Evolutionary conservation across 2,888 invertebrate species (phyloP).

Genomic region (Arenicola marina): DNA sequence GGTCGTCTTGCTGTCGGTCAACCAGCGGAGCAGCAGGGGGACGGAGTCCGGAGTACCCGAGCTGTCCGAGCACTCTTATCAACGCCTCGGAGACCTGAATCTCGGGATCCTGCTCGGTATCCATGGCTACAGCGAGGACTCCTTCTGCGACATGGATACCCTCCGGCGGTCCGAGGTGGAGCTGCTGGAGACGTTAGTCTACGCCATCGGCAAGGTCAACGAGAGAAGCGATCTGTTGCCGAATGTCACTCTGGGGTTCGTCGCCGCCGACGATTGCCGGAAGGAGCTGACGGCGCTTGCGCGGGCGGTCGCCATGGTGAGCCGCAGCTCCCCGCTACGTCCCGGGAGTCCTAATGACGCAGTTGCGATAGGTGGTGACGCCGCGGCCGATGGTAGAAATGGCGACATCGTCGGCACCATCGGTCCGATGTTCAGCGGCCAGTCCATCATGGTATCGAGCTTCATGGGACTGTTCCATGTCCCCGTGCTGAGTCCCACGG

Average conservation of each 20-base stretch:
- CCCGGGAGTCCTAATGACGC: background rate
- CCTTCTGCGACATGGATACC: too few relatives aligned
- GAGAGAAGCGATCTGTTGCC: constrained; percentile 28
- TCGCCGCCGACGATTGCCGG: constrained; percentile 38
- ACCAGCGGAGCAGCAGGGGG: too few relatives aligned
- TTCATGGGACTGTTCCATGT: constrained; percentile 62
- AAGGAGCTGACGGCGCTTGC: constrained; percentile 34
- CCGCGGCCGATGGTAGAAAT: background rate
- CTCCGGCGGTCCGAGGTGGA: background rate
- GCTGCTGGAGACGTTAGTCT: constrained; percentile 33
- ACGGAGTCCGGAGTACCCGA: too few relatives aligned
- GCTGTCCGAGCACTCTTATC: too few relatives aligned
- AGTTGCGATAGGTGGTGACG: background rate
- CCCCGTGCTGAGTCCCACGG: constrained; percentile 63
- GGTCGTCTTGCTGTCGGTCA: too few relatives aligned
- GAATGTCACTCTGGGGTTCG: constrained; percentile 38
- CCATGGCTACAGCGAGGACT: too few relatives aligned
- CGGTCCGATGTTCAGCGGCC: constrained; percentile 18
- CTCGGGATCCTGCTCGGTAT: too few relatives aligned
- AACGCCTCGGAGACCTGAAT: too few relatives aligned
- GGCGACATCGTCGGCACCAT: constrained; percentile 20
- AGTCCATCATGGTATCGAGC: constrained; percentile 14
- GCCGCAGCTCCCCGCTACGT: background rate
- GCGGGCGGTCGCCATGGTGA: constrained; percentile 8
- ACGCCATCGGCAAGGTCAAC: constrained; percentile 37